These are phyloP conservation scores for Valencia hispanica DNA, from an alignment of 2,797 vertebrate species.

Conservation along the genomic window DNA sequence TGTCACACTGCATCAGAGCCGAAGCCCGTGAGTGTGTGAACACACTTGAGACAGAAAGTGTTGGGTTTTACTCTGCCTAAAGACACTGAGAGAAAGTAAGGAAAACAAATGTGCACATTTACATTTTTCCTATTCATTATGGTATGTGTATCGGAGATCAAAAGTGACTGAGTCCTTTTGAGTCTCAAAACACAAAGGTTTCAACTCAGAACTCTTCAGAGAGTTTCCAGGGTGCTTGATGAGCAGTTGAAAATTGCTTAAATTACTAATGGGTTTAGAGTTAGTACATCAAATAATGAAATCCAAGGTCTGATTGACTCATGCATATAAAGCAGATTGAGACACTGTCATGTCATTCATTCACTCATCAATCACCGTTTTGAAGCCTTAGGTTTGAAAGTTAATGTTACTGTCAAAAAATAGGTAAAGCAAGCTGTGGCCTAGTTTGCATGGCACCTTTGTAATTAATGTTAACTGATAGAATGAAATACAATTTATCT, in stretches of 20 bases:
- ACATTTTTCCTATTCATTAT: neutral
- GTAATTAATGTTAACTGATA: neutral
- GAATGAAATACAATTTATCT: neutral
- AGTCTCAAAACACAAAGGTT: neutral
- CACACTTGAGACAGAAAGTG: constrained; percentile 33
- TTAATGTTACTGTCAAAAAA: neutral
- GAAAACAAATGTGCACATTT: constrained; percentile 43
- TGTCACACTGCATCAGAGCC: constrained; percentile 68
- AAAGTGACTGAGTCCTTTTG: neutral
- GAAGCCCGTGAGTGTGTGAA: constrained; percentile 43
- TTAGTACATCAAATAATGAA: neutral
- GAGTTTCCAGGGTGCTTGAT: neutral
- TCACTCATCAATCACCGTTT: neutral
- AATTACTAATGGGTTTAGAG: neutral
- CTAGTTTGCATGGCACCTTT: neutral
- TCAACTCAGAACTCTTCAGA: neutral
- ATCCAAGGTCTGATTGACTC: neutral
- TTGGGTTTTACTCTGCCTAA: constrained; percentile 54
- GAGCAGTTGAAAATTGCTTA: neutral
- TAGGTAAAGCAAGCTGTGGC: neutral
- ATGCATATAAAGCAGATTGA: neutral
- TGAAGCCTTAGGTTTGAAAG: neutral
- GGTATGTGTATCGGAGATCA: neutral
- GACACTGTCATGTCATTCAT: neutral
- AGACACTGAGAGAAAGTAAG: constrained; percentile 57